phyloP scores from a whole-genome alignment of 2,797 vertebrate species.

The Epinephelus malabaricus region DNA sequence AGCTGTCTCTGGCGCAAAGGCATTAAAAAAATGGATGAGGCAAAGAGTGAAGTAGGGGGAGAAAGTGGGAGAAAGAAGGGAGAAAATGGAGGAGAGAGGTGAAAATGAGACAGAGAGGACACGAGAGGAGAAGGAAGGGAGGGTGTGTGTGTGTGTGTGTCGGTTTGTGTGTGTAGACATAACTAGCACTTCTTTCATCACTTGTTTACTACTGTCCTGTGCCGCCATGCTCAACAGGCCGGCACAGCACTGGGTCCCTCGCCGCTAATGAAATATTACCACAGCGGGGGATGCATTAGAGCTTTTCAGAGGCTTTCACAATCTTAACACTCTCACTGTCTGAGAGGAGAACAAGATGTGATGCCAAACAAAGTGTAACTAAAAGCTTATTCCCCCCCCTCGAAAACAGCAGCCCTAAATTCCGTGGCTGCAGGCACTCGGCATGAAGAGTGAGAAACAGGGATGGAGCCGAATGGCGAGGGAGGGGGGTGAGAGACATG shows the following conservation, averaged over 20 bases:
- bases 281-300: constrained; percentile 55
- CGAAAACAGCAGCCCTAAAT: constrained; percentile 61
- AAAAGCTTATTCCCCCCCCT: constrained; percentile 52
- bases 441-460: constrained; percentile 42
- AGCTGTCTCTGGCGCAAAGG: no score
- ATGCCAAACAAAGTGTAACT: constrained; percentile 78
- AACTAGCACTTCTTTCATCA: constrained; percentile 57
- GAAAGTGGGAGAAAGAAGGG: background rate
- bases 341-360: constrained; percentile 62
- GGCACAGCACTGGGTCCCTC: constrained; percentile 31
- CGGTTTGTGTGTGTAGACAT: background rate
- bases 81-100: background rate
- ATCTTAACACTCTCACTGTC: constrained; percentile 55
- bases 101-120: background rate
- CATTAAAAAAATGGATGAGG: background rate
- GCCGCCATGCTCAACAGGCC: constrained; percentile 49
- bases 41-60: background rate
- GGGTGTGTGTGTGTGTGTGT: background rate
- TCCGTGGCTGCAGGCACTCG: constrained; percentile 64
- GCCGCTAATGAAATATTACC: constrained; percentile 65
- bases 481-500: constrained; percentile 18
- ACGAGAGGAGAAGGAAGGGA: background rate
- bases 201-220: constrained; percentile 48
- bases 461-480: constrained; percentile 24
- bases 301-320: constrained; percentile 66